A percentile compares a stretch with the other conserved stretches of the same genome.
Conservation (phyloP, 1,140 invertebrate species). For the Andricus grossulariae region DNA sequence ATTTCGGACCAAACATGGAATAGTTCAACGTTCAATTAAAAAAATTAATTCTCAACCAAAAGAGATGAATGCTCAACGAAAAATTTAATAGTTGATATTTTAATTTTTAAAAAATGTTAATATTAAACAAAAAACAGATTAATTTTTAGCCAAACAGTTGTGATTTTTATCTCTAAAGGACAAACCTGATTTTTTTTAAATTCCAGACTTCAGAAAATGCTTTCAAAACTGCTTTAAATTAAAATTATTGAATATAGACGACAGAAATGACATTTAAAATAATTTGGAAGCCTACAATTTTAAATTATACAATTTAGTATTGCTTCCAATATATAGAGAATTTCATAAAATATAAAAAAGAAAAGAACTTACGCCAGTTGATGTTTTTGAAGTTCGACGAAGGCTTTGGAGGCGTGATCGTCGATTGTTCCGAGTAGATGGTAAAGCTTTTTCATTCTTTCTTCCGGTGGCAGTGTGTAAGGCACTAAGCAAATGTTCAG, state of each 20-base stretch:
- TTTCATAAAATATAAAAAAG: background rate
- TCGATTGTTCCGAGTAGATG: conserved; percentile 95
- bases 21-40: too few species aligned
- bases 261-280: background rate
- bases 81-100: too few species aligned
- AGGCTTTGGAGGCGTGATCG: conserved; percentile 96
- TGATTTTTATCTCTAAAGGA: background rate
- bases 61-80: too few species aligned
- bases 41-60: too few species aligned
- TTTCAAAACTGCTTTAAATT: too few species aligned
- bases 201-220: too few species aligned
- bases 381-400: conserved; percentile 95
- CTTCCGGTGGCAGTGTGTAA: conserved; percentile 89
- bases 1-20: too few species aligned
- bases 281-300: background rate
- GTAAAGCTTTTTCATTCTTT: conserved; percentile 96
- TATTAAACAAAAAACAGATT: too few species aligned
- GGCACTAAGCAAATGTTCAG: conserved; percentile 97
- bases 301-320: too few species aligned
- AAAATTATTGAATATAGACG: background rate
- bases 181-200: too few species aligned
- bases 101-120: too few species aligned
- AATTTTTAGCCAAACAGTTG: too few species aligned
- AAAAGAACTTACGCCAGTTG: conserved; percentile 82
- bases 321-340: background rate